Conservation (phyloP, 2,888 invertebrate genomes). For the Apodemia zela region DNA sequence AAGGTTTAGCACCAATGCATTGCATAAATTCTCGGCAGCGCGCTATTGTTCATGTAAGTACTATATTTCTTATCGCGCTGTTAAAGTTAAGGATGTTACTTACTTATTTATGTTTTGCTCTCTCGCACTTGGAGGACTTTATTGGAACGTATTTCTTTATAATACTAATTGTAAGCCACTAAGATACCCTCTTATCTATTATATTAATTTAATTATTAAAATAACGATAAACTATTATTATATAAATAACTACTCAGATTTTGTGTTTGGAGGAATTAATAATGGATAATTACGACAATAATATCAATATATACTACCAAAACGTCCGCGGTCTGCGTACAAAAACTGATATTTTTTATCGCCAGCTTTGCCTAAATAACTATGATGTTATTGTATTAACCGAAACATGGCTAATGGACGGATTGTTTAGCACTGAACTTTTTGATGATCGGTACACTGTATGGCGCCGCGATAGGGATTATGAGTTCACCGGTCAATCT, state of each 20-base stretch:
- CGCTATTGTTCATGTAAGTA: not conserved
- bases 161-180: not conserved
- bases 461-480: not conserved
- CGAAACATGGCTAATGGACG: not conserved
- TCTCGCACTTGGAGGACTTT: not conserved
- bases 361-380: not conserved
- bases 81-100: not conserved
- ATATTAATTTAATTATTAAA: not conserved
- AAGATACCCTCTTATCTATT: not conserved
- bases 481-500: not conserved
- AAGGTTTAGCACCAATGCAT: slow-evolving; percentile 1
- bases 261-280: not conserved
- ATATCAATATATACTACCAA: not conserved
- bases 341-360: not conserved
- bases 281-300: not conserved
- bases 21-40: not conserved
- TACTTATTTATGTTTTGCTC: not conserved
- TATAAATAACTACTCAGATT: not conserved
- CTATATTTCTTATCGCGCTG: not conserved
- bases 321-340: not conserved
- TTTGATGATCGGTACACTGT: not conserved
- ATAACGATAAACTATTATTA: not conserved
- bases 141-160: not conserved
- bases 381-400: too few relatives aligned
- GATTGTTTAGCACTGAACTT: not conserved